phyloP scores from a whole-genome alignment of 2,888 invertebrate species.

The Trimorus sp. region DNA sequence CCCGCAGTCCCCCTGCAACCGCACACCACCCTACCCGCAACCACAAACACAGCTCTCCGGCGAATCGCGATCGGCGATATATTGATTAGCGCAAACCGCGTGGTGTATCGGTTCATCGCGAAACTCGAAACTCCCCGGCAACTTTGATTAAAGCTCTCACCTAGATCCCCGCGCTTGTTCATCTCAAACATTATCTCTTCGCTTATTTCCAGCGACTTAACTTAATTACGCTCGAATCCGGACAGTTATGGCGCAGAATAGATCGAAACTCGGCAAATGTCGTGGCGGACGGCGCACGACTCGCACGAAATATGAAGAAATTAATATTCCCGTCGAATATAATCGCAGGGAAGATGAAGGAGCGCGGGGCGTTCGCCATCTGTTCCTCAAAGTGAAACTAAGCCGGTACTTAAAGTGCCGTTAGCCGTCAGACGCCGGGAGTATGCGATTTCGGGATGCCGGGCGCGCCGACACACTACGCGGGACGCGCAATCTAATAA shows the following conservation, averaged over 20 bases:
- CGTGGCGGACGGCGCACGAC: neutral
- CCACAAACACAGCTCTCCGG: no score
- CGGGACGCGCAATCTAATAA: slow-evolving; percentile 30
- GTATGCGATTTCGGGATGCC: slow-evolving; percentile 16
- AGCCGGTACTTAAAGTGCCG: slow-evolving; percentile 32
- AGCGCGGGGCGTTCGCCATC: slow-evolving; percentile 23
- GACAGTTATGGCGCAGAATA: slow-evolving; percentile 13
- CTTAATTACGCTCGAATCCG: slow-evolving; percentile 20
- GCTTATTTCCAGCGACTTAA: slow-evolving; percentile 21
- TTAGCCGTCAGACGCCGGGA: slow-evolving; percentile 24
- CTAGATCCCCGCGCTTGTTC: slow-evolving; percentile 3
- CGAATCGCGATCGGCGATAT: slow-evolving; percentile 4
- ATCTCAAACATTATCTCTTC: slow-evolving; percentile 26
- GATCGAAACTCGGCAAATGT: no score
- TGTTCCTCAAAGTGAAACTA: slow-evolving; percentile 30
- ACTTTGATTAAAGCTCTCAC: slow-evolving; percentile 51
- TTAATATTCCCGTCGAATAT: slow-evolving; percentile 43
- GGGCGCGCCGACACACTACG: slow-evolving; percentile 22
- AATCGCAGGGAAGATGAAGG: slow-evolving; percentile 29
- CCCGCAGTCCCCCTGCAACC: no score
- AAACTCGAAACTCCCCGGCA: slow-evolving; percentile 41
- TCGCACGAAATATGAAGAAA: slow-evolving; percentile 39
- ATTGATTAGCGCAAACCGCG: slow-evolving; percentile 33
- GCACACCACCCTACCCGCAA: no score
- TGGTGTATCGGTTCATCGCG: slow-evolving; percentile 34